These are phyloP conservation scores for Simalia tracyae DNA, from an alignment of 2,797 vertebrate genomes.

Conservation along the genomic window DNA sequence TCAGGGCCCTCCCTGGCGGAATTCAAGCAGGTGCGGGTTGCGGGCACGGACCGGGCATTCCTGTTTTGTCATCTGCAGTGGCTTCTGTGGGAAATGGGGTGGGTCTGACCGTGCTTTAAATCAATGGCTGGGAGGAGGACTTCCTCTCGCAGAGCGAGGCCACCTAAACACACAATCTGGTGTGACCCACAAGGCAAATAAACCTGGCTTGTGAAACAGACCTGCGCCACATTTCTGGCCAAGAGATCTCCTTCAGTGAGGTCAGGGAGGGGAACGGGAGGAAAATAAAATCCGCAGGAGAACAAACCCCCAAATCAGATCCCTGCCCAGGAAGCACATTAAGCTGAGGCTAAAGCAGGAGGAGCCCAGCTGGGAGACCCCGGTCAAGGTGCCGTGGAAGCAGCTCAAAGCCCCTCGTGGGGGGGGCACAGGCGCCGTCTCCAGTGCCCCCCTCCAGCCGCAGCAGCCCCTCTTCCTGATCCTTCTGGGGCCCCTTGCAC, in stretches of 20 bases:
- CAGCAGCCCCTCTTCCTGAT: neutral
- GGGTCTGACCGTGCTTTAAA: neutral
- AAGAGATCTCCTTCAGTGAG: neutral
- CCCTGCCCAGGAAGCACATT: neutral
- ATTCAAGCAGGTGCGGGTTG: neutral
- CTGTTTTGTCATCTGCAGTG: too few relatives aligned
- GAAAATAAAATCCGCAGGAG: conserved; percentile 23
- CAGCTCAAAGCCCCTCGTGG: neutral
- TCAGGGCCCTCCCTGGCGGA: neutral
- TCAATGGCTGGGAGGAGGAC: neutral
- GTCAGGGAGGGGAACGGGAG: neutral
- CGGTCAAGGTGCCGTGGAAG: neutral
- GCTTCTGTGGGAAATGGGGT: too few relatives aligned
- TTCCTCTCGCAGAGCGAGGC: too few relatives aligned
- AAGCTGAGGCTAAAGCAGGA: conserved; percentile 22
- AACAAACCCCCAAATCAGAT: conserved; percentile 23
- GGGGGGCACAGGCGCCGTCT: neutral
- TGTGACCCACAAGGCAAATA: neutral
- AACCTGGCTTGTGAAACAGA: neutral
- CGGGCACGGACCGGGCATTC: neutral
- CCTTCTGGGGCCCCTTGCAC: neutral
- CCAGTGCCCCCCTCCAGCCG: neutral
- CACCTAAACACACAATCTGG: neutral
- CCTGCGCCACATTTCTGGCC: neutral
- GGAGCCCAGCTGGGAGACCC: neutral